Evolutionary conservation across 2,113 vertebrate species (phyloP).

Genomic region (Nothobranchius kuhntae): DNA sequence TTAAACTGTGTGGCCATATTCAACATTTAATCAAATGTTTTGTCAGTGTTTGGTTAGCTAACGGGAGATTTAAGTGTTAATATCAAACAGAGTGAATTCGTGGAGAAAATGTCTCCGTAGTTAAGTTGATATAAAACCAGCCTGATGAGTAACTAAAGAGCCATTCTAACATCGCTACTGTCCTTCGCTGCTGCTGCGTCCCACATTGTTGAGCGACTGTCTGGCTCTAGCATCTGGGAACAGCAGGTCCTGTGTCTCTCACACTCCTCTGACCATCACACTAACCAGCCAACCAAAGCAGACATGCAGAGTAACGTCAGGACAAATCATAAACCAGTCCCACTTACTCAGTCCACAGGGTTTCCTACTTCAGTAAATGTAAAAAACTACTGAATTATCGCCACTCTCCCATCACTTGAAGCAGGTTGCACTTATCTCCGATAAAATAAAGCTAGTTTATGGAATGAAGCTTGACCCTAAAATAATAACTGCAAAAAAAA

Average conservation of each 20-base stretch:
- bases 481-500: constrained; percentile 34
- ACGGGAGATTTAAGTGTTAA: constrained; percentile 6
- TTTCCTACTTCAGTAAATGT: constrained; percentile 5
- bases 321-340: constrained; percentile 29
- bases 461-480: constrained; percentile 50
- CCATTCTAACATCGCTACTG: constrained; percentile 51
- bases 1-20: constrained; percentile 29
- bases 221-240: constrained; percentile 17
- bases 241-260: constrained; percentile 11
- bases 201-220: constrained; percentile 13
- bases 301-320: constrained; percentile 26
- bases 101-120: constrained; percentile 11
- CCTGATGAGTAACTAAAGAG: constrained; percentile 51
- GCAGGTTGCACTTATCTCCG: constrained; percentile 18
- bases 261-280: constrained; percentile 24
- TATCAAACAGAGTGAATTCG: constrained; percentile 18
- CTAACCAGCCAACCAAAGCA: constrained; percentile 58
- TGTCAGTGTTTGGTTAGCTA: constrained; percentile 1
- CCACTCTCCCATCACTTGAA: constrained; percentile 8
- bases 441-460: constrained; percentile 15
- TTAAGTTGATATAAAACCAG: constrained; percentile 63
- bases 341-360: constrained; percentile 36
- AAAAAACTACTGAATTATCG: constrained; percentile 8
- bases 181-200: constrained; percentile 16
- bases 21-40: constrained; percentile 4